These are phyloP conservation scores for Oenanthe oenanthe DNA, from an alignment of 2,113 vertebrate species.

Conservation along the genomic window DNA sequence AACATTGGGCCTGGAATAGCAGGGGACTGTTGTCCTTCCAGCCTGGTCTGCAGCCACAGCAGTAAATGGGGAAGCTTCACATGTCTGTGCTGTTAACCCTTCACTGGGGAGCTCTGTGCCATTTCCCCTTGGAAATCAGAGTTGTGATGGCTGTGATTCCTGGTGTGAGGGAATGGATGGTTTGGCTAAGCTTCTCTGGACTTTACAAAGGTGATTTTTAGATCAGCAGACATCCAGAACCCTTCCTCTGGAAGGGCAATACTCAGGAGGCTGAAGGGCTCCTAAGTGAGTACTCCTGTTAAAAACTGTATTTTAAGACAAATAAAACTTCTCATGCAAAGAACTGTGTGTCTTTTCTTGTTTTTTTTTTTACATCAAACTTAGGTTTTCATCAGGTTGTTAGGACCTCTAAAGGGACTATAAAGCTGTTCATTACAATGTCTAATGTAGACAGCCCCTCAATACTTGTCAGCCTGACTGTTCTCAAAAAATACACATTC, in stretches of 20 bases:
- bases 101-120: background rate
- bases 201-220: background rate
- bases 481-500: background rate
- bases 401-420: background rate
- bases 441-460: background rate
- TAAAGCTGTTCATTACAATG: background rate
- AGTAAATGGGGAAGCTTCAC: background rate
- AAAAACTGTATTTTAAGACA: background rate
- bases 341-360: background rate
- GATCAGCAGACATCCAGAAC: background rate
- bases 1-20: background rate
- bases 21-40: background rate
- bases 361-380: background rate
- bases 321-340: constrained; percentile 42
- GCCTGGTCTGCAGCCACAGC: background rate
- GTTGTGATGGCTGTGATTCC: background rate
- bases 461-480: background rate
- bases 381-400: background rate
- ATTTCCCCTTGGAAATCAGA: fast-evolving
- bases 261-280: background rate
- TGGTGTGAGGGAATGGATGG: background rate
- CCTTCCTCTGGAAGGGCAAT: background rate
- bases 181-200: background rate
- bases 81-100: background rate
- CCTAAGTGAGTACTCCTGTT: background rate